phyloP scores from a whole-genome alignment of 2,797 vertebrate genomes.

The Leptoclinus maculatus region DNA sequence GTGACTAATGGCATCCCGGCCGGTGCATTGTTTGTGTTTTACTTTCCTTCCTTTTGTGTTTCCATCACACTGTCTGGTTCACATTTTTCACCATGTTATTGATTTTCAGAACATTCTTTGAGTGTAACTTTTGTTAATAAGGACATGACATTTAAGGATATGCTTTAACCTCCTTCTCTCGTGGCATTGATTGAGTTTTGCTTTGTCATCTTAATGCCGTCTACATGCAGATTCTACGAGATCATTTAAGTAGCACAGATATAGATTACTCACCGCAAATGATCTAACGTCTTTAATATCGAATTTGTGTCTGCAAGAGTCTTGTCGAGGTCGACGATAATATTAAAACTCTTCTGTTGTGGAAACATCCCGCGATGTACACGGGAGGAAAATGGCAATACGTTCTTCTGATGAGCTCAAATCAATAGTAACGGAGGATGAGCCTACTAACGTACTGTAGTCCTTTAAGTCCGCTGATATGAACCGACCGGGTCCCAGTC shows the following conservation, averaged over 20 bases:
- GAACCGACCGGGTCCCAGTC: conserved; percentile 52
- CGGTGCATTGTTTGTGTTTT: conserved; percentile 27
- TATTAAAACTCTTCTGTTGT: conserved; percentile 6
- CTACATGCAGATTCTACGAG: conserved; percentile 17
- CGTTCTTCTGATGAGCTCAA: neutral
- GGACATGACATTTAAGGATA: neutral
- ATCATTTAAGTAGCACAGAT: conserved; percentile 13
- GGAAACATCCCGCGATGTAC: neutral
- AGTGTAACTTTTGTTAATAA: conserved; percentile 1
- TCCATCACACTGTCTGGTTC: conserved; percentile 5
- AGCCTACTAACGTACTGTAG: neutral
- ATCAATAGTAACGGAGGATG: neutral
- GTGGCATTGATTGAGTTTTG: conserved; percentile 10
- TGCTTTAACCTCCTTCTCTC: conserved; percentile 13
- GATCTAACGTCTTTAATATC: conserved; percentile 5
- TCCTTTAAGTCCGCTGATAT: conserved; percentile 45
- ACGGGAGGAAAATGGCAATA: neutral
- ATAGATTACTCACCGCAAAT: neutral
- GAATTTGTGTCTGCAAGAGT: conserved; percentile 2
- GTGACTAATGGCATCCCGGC: conserved; percentile 39
- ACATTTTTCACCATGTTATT: neutral
- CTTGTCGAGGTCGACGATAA: conserved; percentile 17
- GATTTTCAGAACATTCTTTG: conserved; percentile 1
- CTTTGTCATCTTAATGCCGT: conserved; percentile 8
- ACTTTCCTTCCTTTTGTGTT: conserved; percentile 32